A percentile compares a stretch with the other conserved stretches of the same genome.
Evolutionary conservation across 2,797 vertebrate species (phyloP).

Genomic region (Allobates femoralis): DNA sequence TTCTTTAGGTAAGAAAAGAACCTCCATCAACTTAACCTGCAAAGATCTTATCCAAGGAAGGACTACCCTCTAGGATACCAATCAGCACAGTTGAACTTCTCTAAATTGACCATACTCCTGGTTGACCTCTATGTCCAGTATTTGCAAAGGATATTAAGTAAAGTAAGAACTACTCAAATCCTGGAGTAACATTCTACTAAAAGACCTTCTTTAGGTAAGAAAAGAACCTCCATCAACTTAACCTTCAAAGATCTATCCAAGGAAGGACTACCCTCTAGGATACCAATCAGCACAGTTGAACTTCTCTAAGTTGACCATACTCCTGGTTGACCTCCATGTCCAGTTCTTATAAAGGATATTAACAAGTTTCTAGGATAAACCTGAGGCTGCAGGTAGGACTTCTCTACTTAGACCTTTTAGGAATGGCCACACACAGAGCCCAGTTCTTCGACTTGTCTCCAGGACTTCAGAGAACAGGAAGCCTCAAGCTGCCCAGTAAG

Average conservation of each 20-base stretch:
- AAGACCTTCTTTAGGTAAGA: too few relatives aligned
- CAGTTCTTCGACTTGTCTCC: constrained; percentile 56
- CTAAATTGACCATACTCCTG: background rate
- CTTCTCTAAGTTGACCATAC: background rate
- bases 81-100: background rate
- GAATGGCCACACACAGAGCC: constrained; percentile 59
- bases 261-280: too few relatives aligned
- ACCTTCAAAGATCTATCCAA: too few relatives aligned
- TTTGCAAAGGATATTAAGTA: background rate
- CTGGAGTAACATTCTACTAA: too few relatives aligned
- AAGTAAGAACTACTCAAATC: too few relatives aligned
- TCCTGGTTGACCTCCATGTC: constrained; percentile 12
- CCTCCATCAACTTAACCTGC: too few relatives aligned
- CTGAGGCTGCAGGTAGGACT: too few relatives aligned
- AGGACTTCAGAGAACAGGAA: constrained; percentile 51
- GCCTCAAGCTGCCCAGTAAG: constrained; percentile 57
- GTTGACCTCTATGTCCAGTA: constrained; percentile 17
- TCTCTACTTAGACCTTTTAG: background rate
- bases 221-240: too few relatives aligned
- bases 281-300: background rate
- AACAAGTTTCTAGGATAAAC: background rate
- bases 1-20: too few relatives aligned
- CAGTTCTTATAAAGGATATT: background rate
- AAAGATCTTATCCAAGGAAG: too few relatives aligned
- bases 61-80: background rate